Conservation (phyloP, 2,113 vertebrate species). For the Apodemus speciosus region DNA sequence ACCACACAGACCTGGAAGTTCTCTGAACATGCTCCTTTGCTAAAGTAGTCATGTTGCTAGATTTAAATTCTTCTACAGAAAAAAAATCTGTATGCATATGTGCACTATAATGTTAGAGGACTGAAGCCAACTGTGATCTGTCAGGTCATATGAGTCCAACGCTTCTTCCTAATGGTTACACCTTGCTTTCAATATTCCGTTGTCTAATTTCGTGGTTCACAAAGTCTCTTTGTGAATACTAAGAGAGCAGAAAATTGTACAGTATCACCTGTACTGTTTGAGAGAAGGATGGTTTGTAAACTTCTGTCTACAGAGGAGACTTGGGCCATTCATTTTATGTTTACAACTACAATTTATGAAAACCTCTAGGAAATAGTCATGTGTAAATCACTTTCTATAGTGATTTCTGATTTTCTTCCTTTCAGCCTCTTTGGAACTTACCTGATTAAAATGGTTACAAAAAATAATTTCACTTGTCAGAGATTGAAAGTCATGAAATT, state of each 20-base stretch:
- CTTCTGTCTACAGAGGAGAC: neutral
- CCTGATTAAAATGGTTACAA: neutral
- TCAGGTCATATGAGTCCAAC: neutral
- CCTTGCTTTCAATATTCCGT: neutral
- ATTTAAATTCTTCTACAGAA: neutral
- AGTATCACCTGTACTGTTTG: neutral
- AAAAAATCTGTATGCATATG: neutral
- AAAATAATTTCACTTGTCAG: neutral
- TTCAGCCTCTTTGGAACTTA: neutral
- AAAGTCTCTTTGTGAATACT: neutral
- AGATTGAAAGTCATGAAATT: neutral
- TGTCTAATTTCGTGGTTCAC: neutral
- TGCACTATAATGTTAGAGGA: neutral
- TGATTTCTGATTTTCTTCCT: neutral
- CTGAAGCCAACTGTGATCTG: neutral
- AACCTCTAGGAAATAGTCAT: fast-evolving
- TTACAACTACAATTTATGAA: neutral
- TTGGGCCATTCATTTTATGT: neutral
- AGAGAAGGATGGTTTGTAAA: fast-evolving
- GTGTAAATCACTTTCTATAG: neutral
- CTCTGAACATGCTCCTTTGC: no score
- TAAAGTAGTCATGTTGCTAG: no score
- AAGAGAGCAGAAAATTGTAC: neutral
- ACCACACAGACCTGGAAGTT: no score
- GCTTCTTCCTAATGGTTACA: neutral